Evolutionary conservation across 2,797 vertebrate genomes (phyloP).

Genomic region (Acrossocheilus wenchowensis): DNA sequence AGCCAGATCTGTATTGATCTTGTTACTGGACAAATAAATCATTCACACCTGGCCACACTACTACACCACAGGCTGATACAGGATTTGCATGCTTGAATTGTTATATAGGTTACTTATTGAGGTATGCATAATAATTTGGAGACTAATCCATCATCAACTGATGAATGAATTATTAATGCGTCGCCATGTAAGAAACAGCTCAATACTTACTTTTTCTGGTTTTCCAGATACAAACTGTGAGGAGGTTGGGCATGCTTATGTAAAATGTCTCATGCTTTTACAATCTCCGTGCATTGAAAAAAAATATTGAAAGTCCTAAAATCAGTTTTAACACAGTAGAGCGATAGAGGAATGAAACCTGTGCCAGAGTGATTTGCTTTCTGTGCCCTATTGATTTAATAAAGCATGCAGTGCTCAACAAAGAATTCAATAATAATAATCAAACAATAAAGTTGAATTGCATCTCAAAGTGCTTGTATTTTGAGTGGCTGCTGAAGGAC

Average conservation of each 20-base stretch:
- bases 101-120: neutral
- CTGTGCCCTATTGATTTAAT: conserved; percentile 8
- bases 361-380: conserved; percentile 12
- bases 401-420: neutral
- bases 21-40: neutral
- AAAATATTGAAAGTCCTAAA: neutral
- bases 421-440: conserved; percentile 14
- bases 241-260: neutral
- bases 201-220: neutral
- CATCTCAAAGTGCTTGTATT: neutral
- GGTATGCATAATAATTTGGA: neutral
- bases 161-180: neutral
- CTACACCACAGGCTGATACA: neutral
- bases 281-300: neutral
- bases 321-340: neutral
- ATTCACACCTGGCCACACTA: conserved; percentile 18
- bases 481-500: conserved; percentile 11
- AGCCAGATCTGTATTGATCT: conserved; percentile 16
- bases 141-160: neutral
- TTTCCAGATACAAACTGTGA: conserved; percentile 3
- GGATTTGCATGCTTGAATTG: neutral
- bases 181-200: neutral
- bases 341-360: neutral
- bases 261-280: neutral
- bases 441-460: conserved; percentile 19